Evolutionary conservation across 2,113 vertebrate genomes (phyloP), one percentile per base, ranked within the genome.

Genomic region (Engraulis encrasicolus): DNA sequence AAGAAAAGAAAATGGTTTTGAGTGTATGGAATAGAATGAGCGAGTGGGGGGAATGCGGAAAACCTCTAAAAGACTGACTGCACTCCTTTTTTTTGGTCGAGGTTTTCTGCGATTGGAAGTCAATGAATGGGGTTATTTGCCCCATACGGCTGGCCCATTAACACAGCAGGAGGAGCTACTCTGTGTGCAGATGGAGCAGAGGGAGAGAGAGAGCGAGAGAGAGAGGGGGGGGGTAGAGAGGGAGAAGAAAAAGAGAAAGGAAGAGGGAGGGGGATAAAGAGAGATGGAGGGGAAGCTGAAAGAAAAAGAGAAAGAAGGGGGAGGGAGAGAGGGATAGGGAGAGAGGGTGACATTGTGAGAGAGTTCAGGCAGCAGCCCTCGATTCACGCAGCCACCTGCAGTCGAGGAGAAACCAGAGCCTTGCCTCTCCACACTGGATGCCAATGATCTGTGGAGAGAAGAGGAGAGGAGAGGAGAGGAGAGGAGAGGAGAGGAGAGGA

Each of bases 161-260:
- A 88, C 92, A 88, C 88, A 86, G 89, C 61, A 23, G 91, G 92
- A 90, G 92, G 84, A 87, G 27, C 31, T 74, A 79, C 86, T 89
- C 88, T 91, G 85, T 84, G 87, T 90, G 52, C 40, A 0, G 84
- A 81, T 82, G 81, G 87, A 45, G 78, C 86, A 91, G 90, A 87
- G 83, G 79, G 83, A 71, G 66, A 14, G 27, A 34, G 27, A 27
- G 58, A 23, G 6, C 23, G 58, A 66, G 20, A 23, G 7, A 45
- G 40, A 45, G 7, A 7, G 40, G 7, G 7, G 40, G 40, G 40
- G 7, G 7, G 7, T 3, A 45, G 3, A 45, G 40, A 61, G 54
- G 23, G 4, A 23, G 54, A 61, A n/a, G 23, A 6, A 61, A 20
- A n/a, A 4, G 23, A 6, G 23, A 20, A 61, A n/a, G 23, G 7